Evolutionary conservation across 2,888 invertebrate species (phyloP), one percentile per base, ranked within the genome.

Genomic region (Limnephilus auricula): DNA sequence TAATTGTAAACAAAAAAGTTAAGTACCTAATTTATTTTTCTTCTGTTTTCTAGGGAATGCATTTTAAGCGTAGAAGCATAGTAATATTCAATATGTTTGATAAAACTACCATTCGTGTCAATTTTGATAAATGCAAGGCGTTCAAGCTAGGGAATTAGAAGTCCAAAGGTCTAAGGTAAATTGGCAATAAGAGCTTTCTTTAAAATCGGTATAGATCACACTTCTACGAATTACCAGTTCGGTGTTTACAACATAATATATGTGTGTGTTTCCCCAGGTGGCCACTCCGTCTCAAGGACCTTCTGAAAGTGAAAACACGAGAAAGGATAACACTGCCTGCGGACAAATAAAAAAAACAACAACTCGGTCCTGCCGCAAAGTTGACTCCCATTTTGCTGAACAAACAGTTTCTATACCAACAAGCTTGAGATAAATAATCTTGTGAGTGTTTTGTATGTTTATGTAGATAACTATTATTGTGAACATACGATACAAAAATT

Each of bases 301-400:
- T 82, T 82, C 37, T 32, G 34, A 32, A 37, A 82, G 32, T 34
- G 82, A 82, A 82, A 82, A 82, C 82, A 82, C 25, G 34, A 25
- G 82, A 82, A 82, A 82, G 82, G 31, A 82, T 82, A 82, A 82
- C 82, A 82, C 32, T 82, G 82, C 82, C 82, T 37, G 34, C 82
- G 82, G 82, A 25, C 82, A 37, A 37, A 82, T 65, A 65, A 65
- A 65, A 50, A n/a, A 65, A 65, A 65, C 65, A 65, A 65, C 65
- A 65, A 65, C 65, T 65, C 25, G 25, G 65, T 65, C 9, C 65
- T 65, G 65, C 65, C 25, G 25, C 65, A n/a, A 65, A 65, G 65
- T 65, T 65, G n/a, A 65, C 65, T 65, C 25, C n/a, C 65, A 65
- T 65, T 65, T n/a, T 65, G 65, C 25, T 65, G 25, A n/a, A n/a